Evolutionary conservation across 2,797 vertebrate species (phyloP).

Genomic region (Staurois parvus): DNA sequence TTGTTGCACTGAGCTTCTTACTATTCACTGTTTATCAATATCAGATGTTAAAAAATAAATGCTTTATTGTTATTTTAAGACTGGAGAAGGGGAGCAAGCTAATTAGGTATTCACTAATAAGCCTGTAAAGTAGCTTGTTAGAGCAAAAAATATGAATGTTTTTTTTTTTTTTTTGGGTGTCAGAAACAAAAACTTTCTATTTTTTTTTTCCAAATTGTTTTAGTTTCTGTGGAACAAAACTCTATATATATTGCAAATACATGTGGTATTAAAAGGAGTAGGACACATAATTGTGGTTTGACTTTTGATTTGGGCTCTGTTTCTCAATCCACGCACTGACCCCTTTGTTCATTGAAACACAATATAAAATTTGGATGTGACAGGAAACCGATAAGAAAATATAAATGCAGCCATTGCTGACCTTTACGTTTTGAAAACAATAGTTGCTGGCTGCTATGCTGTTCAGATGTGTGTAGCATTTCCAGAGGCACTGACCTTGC

Average conservation of each 20-base stretch:
- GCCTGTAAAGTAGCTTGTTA: slow-evolving; percentile 30
- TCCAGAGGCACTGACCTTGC: too few species aligned
- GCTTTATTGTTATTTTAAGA: slow-evolving; percentile 54
- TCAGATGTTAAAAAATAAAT: slow-evolving; percentile 61
- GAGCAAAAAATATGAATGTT: slow-evolving; percentile 12
- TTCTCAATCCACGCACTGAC: background rate
- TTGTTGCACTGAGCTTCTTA: slow-evolving; percentile 62
- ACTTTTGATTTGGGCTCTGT: background rate
- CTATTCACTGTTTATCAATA: slow-evolving; percentile 61
- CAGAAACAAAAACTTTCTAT: slow-evolving; percentile 31
- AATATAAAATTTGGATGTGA: background rate
- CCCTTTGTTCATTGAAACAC: background rate
- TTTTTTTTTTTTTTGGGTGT: slow-evolving; percentile 39
- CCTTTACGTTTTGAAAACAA: too few species aligned
- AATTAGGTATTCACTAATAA: slow-evolving; percentile 50
- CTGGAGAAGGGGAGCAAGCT: slow-evolving; percentile 39
- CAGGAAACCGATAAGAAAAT: too few species aligned
- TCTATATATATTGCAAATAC: slow-evolving; percentile 68
- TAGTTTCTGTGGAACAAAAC: slow-evolving; percentile 57
- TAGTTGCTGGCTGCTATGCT: too few species aligned
- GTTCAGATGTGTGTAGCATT: too few species aligned
- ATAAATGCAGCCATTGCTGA: too few species aligned
- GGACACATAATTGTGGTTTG: slow-evolving; percentile 30
- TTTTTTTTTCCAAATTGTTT: slow-evolving; percentile 16
- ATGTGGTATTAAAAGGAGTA: slow-evolving; percentile 72